These are phyloP conservation scores for Hephaestus fuliginosus DNA, from an alignment of 2,797 vertebrate genomes.

Conservation along the genomic window DNA sequence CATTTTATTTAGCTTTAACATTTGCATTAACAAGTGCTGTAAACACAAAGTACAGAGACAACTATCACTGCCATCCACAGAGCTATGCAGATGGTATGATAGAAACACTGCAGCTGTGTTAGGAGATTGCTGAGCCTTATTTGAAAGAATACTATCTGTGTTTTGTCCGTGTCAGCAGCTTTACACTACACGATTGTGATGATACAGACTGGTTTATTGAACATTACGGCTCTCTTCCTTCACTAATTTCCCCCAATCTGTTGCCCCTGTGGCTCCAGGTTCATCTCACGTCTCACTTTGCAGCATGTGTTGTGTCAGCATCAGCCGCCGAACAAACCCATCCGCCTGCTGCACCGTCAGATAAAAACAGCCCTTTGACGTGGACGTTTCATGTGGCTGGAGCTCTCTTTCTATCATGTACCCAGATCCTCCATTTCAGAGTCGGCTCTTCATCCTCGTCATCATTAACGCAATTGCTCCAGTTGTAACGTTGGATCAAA, in stretches of 20 bases:
- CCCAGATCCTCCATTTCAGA: slow-evolving; percentile 12
- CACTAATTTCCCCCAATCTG: neutral
- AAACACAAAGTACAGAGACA: neutral
- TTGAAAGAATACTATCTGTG: neutral
- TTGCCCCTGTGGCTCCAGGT: neutral
- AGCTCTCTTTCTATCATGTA: neutral
- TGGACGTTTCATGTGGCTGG: neutral
- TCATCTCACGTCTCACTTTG: neutral
- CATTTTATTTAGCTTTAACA: neutral
- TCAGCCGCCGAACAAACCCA: slow-evolving; percentile 9
- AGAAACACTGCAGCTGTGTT: neutral
- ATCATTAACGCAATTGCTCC: slow-evolving; percentile 15
- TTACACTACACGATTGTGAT: neutral
- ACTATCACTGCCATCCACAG: neutral
- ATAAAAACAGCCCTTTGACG: neutral
- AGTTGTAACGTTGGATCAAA: slow-evolving; percentile 25
- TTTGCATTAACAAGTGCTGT: neutral
- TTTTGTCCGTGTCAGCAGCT: no score
- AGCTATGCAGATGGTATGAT: neutral
- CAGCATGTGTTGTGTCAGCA: neutral
- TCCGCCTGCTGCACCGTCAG: slow-evolving; percentile 14
- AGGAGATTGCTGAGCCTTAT: neutral
- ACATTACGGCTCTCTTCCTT: neutral
- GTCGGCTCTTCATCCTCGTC: neutral
- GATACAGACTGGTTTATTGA: neutral